phyloP scores from a whole-genome alignment of 2,888 invertebrate genomes.

The Cordilura impudica region DNA sequence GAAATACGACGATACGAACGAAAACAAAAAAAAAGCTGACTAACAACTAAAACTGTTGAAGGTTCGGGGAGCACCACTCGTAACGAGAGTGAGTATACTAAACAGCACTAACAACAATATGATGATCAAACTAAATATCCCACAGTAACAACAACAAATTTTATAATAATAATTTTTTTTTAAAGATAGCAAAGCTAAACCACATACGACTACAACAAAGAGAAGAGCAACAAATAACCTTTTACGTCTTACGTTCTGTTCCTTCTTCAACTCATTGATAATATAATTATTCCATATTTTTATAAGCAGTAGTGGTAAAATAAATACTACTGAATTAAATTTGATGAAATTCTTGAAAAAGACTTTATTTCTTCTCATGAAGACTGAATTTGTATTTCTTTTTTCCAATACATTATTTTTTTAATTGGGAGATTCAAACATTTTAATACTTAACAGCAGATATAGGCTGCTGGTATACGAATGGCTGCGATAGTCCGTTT shows the following conservation, averaged over 20 bases:
- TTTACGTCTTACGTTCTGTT: slow-evolving; percentile 10
- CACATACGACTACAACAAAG: background rate
- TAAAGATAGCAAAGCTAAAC: slow-evolving; percentile 34
- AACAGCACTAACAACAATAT: slow-evolving; percentile 59
- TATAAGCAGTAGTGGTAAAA: background rate
- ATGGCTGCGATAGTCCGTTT: too few species aligned
- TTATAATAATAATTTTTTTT: slow-evolving; percentile 16
- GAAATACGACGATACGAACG: background rate
- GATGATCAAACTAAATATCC: slow-evolving; percentile 54
- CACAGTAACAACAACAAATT: slow-evolving; percentile 34
- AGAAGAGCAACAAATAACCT: slow-evolving; percentile 32
- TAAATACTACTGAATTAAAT: background rate
- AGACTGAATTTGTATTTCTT: too few species aligned
- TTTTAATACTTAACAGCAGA: too few species aligned
- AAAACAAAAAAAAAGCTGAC: slow-evolving; percentile 68
- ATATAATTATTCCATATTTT: slow-evolving; percentile 3
- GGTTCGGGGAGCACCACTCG: slow-evolving; percentile 75
- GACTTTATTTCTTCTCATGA: too few species aligned
- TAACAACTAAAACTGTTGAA: slow-evolving; percentile 69
- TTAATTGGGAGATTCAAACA: too few species aligned
- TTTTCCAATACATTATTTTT: too few species aligned
- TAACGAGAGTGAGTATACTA: slow-evolving; percentile 21
- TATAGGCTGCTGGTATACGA: too few species aligned
- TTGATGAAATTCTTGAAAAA: too few species aligned
- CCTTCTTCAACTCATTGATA: slow-evolving; percentile 28